phyloP scores from a whole-genome alignment of 1,140 invertebrate species.

The Lucilia cuprina region DNA sequence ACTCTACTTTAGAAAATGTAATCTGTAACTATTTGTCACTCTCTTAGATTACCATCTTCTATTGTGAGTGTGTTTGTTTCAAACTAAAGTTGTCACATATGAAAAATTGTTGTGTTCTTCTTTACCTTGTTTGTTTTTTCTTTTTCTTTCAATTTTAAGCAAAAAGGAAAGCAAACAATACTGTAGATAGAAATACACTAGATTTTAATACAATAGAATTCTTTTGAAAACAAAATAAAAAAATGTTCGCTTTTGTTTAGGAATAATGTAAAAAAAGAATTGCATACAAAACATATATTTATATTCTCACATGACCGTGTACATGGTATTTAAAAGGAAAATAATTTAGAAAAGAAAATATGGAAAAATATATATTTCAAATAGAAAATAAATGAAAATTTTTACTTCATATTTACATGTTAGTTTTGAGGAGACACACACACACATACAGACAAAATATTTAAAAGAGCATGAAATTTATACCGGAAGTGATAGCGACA shows the following conservation, averaged over 20 bases:
- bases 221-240: not conserved
- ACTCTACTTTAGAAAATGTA: no score
- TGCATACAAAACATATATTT: not conserved
- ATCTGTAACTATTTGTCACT: no score
- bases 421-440: not conserved
- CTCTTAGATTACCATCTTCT: no score
- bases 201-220: not conserved
- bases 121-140: no score
- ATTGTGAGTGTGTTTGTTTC: no score
- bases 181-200: not conserved
- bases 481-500: constrained; percentile 16
- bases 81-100: no score
- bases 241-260: not conserved
- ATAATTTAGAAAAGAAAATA: not conserved
- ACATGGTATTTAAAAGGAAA: not conserved
- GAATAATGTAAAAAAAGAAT: not conserved
- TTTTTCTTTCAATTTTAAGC: no score
- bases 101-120: no score
- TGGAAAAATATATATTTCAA: not conserved
- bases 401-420: not conserved
- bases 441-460: not conserved
- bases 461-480: constrained; percentile 12
- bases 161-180: no score
- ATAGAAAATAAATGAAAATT: not conserved
- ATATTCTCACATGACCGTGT: not conserved